A percentile compares a stretch with the other conserved stretches of the same genome.
phyloP scores from a whole-genome alignment of 2,797 vertebrate species.

The Benthosema pterotum region DNA sequence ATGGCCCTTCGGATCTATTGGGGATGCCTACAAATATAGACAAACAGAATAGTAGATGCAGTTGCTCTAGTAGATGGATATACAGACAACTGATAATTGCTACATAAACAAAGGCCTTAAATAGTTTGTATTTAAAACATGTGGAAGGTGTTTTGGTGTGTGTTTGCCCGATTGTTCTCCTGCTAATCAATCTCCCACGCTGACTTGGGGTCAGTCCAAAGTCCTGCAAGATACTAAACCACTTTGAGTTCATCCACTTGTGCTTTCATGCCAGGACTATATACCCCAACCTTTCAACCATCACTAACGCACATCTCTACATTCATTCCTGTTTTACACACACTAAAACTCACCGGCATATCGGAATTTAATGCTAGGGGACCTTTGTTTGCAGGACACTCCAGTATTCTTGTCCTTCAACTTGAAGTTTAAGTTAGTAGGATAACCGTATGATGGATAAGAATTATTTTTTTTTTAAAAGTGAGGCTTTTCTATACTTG shows the following conservation, averaged over 20 bases:
- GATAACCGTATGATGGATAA: background rate
- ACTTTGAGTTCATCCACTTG: background rate
- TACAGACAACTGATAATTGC: conserved; percentile 20
- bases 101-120: background rate
- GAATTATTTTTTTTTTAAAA: background rate
- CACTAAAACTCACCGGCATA: conserved; percentile 2
- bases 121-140: too few relatives aligned
- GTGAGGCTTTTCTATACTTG: background rate
- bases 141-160: too few relatives aligned
- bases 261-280: background rate
- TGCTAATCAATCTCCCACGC: background rate
- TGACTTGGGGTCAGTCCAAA: too few relatives aligned
- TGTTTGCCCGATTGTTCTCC: background rate
- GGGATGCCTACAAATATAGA: conserved; percentile 6
- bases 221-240: background rate
- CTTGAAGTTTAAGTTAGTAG: background rate
- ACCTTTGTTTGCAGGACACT: background rate
- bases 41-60: background rate
- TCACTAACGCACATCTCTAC: background rate
- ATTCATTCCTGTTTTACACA: background rate
- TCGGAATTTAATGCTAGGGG: background rate
- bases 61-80: conserved; percentile 18
- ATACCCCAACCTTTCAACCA: background rate
- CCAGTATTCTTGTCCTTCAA: conserved; percentile 1
- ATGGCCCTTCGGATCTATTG: too few relatives aligned